Conservation (phyloP, 1,140 invertebrate species). For the Parapsyche elsis region DNA sequence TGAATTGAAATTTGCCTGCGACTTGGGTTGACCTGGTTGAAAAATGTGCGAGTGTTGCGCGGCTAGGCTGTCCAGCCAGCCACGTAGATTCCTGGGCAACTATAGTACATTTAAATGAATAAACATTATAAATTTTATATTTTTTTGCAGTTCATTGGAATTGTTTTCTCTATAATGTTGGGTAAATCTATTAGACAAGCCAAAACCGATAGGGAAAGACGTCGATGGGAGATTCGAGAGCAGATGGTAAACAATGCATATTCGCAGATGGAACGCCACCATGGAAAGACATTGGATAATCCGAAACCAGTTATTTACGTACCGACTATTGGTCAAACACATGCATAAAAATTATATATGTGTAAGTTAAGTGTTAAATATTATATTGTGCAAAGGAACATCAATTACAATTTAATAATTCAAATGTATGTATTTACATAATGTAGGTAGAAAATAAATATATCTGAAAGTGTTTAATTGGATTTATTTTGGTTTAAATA, state of each 20-base stretch:
- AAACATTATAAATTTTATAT: no score
- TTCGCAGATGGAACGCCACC: constrained; percentile 58
- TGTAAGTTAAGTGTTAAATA: no score
- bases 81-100: no score
- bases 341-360: constrained; percentile 58
- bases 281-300: constrained; percentile 61
- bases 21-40: no score
- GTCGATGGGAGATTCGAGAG: constrained; percentile 73
- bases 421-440: constrained; percentile 11
- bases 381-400: no score
- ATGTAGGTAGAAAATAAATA: neutral
- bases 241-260: constrained; percentile 62
- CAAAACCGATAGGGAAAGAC: constrained; percentile 76
- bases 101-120: no score
- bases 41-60: no score
- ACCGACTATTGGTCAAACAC: constrained; percentile 64
- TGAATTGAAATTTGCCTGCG: no score
- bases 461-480: neutral
- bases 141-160: constrained; percentile 80
- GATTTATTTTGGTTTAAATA: constrained; percentile 3
- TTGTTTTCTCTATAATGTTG: constrained; percentile 87
- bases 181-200: constrained; percentile 84
- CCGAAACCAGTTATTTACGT: constrained; percentile 63
- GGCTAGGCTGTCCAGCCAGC: no score
- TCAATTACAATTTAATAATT: neutral